phyloP scores from a whole-genome alignment of 2,888 invertebrate genomes.

The Drosophila cognata region DNA sequence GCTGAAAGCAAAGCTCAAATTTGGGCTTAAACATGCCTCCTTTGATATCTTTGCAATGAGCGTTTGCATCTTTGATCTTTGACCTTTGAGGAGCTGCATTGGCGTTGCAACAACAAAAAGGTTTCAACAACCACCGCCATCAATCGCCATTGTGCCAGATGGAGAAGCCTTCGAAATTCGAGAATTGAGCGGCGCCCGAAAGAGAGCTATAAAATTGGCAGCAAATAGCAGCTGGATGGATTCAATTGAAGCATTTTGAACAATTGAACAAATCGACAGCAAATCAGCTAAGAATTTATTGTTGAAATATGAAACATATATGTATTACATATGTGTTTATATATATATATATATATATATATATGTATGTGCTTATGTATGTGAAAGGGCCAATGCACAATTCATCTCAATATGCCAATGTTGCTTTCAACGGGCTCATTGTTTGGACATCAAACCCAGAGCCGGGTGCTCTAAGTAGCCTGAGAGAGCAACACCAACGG shows the following conservation, averaged over 20 bases:
- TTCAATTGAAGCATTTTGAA: constrained; percentile 37
- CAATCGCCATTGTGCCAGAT: constrained; percentile 27
- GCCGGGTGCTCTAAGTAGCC: constrained; percentile 57
- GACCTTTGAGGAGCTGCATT: constrained; percentile 42
- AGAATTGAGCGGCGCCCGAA: constrained; percentile 28
- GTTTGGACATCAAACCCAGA: constrained; percentile 72
- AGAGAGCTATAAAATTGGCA: constrained; percentile 42
- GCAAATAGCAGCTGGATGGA: constrained; percentile 32
- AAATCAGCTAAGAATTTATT: constrained; percentile 46
- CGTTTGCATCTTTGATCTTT: constrained; percentile 42
- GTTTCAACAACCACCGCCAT: not conserved
- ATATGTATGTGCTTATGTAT: constrained; percentile 15
- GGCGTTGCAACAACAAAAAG: constrained; percentile 25
- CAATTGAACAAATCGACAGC: constrained; percentile 50
- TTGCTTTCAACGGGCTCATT: constrained; percentile 77
- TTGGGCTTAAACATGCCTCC: not conserved
- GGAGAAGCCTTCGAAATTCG: constrained; percentile 7
- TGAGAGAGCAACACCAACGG: constrained; percentile 32
- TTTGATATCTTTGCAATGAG: not conserved
- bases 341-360: not conserved
- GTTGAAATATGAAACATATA: constrained; percentile 48
- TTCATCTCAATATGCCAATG: constrained; percentile 82
- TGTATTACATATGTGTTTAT: not conserved
- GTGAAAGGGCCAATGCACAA: constrained; percentile 63
- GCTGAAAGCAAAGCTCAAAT: not conserved